phyloP scores from a whole-genome alignment of 2,113 vertebrate genomes.

The Crocuta crocuta region DNA sequence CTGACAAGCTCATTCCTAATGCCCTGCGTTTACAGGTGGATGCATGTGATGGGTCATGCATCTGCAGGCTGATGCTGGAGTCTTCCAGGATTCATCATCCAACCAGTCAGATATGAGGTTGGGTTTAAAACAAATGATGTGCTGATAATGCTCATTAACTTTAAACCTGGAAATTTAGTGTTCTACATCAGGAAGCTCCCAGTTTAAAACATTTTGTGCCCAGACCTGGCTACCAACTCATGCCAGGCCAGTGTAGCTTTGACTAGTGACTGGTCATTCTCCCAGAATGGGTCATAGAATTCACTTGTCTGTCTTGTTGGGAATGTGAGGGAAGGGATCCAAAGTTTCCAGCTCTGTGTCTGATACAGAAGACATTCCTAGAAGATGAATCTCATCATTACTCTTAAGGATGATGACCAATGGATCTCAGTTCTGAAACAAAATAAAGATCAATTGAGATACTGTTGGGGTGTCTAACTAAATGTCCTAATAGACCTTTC shows the following conservation, averaged over 20 bases:
- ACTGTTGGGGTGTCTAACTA: not conserved
- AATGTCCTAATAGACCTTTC: not conserved
- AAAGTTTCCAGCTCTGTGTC: not conserved
- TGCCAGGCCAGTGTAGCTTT: not conserved
- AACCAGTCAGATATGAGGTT: not conserved
- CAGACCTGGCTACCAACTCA: not conserved
- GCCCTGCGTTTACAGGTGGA: not conserved
- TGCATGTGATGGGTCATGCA: accelerated
- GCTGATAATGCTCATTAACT: not conserved
- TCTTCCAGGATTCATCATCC: not conserved
- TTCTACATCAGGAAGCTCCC: not conserved
- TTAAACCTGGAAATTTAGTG: not conserved
- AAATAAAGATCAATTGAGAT: not conserved
- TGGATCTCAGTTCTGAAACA: not conserved
- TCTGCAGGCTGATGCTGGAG: too few species aligned
- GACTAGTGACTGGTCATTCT: too few species aligned
- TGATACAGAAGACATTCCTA: not conserved
- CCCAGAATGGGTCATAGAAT: not conserved
- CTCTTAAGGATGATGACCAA: not conserved
- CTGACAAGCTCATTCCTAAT: not conserved
- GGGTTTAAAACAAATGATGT: not conserved
- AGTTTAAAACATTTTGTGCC: not conserved
- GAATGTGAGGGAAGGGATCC: not conserved
- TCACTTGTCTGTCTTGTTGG: not conserved
- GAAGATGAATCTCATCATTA: not conserved